phyloP scores from a whole-genome alignment of 2,113 vertebrate species.

The Grammomys dolichurus region DNA sequence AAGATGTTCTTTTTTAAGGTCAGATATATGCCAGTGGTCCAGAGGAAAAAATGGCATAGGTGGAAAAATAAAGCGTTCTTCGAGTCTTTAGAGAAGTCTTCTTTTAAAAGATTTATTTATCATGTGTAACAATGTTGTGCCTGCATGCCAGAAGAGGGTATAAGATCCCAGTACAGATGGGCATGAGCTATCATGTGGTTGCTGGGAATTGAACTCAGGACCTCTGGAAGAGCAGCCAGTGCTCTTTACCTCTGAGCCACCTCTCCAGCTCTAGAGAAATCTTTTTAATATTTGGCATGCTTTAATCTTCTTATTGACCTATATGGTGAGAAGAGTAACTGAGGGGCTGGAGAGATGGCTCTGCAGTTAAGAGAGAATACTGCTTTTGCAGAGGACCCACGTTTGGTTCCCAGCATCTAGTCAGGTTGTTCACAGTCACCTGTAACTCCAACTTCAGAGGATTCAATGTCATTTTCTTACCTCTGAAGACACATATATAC shows the following conservation, averaged over 20 bases:
- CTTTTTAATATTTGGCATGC: no score
- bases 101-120: no score
- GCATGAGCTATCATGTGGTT: no score
- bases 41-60: background rate
- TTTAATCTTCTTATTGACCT: background rate
- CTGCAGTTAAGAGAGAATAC: background rate
- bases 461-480: background rate
- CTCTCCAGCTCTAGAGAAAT: background rate
- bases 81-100: background rate
- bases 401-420: background rate
- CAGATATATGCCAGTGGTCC: background rate
- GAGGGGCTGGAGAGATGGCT: background rate
- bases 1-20: constrained; percentile 10
- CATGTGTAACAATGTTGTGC: no score
- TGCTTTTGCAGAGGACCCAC: no score
- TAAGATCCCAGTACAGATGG: no score
- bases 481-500: background rate
- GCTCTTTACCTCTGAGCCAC: no score
- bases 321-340: background rate
- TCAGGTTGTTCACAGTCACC: background rate
- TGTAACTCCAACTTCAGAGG: background rate
- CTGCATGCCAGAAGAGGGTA: no score
- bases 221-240: no score
- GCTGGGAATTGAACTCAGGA: no score
- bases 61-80: background rate